Percentiles rank a stretch among this genome's conserved stretches.
phyloP scores from a whole-genome alignment of 2,797 vertebrate species.

The Phrynocephalus forsythii region DNA sequence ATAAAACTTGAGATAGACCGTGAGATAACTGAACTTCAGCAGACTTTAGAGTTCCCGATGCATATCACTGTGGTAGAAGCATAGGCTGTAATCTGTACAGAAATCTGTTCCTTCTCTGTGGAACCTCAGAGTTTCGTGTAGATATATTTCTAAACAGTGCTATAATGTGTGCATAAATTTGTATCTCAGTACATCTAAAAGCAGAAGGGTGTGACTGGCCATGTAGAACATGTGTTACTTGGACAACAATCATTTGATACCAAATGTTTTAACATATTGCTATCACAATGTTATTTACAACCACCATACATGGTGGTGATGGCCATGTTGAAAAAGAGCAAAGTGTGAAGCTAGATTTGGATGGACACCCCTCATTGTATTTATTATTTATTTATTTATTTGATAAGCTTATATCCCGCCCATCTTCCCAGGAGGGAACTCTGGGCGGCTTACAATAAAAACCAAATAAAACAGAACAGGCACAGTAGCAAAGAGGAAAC shows the following conservation, averaged over 20 bases:
- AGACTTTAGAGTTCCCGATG: background rate
- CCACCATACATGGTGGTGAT: background rate
- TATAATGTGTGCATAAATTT: background rate
- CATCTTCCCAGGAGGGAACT: too few relatives aligned
- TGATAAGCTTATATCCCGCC: too few relatives aligned
- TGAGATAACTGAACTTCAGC: background rate
- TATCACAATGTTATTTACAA: background rate
- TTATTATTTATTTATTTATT: too few relatives aligned
- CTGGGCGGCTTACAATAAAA: background rate
- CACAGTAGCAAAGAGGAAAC: too few relatives aligned
- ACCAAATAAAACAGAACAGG: too few relatives aligned
- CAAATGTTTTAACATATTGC: too few relatives aligned
- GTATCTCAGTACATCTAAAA: background rate
- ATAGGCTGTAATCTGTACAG: background rate
- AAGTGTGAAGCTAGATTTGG: background rate
- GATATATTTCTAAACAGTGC: background rate
- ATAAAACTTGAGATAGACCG: background rate
- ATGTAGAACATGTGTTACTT: background rate
- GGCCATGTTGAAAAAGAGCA: background rate
- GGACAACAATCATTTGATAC: background rate
- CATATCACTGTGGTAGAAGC: background rate
- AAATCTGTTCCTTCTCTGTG: background rate
- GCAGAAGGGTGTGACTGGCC: background rate
- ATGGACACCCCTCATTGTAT: background rate
- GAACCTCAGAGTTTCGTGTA: background rate